These are phyloP conservation scores for Heterodera carotae DNA, from an alignment of 1,140 invertebrate species.

Conservation along the genomic window DNA sequence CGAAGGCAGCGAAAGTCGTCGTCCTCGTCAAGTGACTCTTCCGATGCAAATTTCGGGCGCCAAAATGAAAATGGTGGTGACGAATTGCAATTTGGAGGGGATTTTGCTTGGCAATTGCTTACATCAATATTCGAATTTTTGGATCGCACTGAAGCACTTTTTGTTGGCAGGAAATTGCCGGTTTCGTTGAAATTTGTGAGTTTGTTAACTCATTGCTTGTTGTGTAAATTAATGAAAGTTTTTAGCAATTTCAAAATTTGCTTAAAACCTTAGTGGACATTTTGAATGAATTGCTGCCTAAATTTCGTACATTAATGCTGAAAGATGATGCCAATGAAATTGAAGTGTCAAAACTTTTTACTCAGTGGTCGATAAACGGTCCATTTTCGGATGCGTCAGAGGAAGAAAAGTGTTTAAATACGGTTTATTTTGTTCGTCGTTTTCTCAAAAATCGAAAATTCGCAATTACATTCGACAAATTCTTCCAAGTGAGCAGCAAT, in stretches of 20 bases:
- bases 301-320: conserved; percentile 1
- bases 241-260: conserved; percentile 33
- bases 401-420: neutral
- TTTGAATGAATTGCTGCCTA: conserved; percentile 22
- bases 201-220: neutral
- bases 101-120: conserved; percentile 3
- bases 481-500: conserved; percentile 11
- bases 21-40: neutral
- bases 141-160: neutral
- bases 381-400: neutral
- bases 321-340: neutral
- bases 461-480: conserved; percentile 15
- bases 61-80: neutral
- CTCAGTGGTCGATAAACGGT: neutral
- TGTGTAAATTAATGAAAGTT: neutral
- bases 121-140: conserved; percentile 26
- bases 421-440: neutral
- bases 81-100: neutral
- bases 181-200: conserved; percentile 29
- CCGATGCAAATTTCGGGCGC: neutral
- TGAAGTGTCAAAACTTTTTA: neutral
- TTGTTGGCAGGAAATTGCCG: conserved; percentile 11
- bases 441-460: neutral
- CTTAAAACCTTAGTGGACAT: conserved; percentile 27
- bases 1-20: conserved; percentile 8